Base-by-base conservation (phyloP, 2,888 invertebrate species). In the Dicroscelio sp. region DNA sequence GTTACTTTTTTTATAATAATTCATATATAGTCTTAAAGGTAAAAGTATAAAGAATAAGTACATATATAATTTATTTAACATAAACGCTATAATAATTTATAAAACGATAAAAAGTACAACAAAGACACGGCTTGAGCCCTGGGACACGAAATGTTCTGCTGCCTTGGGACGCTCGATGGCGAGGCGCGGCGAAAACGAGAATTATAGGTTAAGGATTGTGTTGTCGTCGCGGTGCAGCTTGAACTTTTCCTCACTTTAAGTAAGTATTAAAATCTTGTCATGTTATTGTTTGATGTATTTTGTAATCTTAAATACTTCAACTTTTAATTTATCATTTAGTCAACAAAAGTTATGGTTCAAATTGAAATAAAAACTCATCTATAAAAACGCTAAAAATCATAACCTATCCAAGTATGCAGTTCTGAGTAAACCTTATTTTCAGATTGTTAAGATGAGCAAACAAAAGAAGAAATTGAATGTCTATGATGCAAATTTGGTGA, bases 201-300 rank as follows among this genome's bases (percentile, higher is more conserved):
- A 73, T 73, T 52, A 30, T 73, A 73, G 71, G 71, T 73, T 73
- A 73, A n/a, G n/a, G n/a, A n/a, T 23, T 35, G 67, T 67, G 31
- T 67, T 67, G 33, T 67, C 33, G 67, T 67, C n/a, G 67, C 35
- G 67, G 20, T 67, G 31, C 12, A 33, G 8, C 35, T 67, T 67
- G 20, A 23, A 67, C 31, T 67, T 67, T 67, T 67, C 23, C 67
- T 35, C 67, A 23, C 17, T 14, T 67, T 35, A 67, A 67, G 67
- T 67, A 67, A 67, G 67, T 67, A 67, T 14, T 27, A 63, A 63
- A 63, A 25, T 63, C 63, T 12, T 63, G 63, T 63, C 63, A 63
- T 63, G 30, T 63, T 63, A 63, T 27, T 5, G 2, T 63, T 55
- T 55, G 55, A 63, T 27, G 25, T 63, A 30, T 30, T 63, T 63